These are phyloP conservation scores for Trichogramma dendrolimi DNA, from an alignment of 2,888 invertebrate species.

Conservation along the genomic window DNA sequence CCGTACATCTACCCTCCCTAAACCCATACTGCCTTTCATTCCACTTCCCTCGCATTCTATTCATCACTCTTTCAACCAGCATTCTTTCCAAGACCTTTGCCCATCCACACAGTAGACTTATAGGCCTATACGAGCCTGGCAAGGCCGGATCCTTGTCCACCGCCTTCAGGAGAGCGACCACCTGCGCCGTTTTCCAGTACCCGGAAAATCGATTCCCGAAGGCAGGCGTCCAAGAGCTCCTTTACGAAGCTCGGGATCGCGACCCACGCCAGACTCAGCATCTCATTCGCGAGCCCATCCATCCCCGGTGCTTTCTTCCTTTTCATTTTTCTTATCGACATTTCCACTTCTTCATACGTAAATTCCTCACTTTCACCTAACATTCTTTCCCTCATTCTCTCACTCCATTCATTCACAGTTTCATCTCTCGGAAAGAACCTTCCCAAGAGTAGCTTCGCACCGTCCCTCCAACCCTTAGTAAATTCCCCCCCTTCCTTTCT, in stretches of 20 bases:
- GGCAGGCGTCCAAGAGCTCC: conserved; percentile 3
- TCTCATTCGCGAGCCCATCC: no score
- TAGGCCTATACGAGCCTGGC: conserved; percentile 11
- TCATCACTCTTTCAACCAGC: conserved; percentile 6
- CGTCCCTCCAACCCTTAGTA: not conserved
- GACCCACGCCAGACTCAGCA: not conserved
- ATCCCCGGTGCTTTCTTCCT: no score
- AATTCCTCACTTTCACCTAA: no score
- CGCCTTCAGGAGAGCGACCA: conserved; percentile 5
- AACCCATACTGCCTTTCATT: no score
- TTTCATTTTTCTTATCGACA: no score
- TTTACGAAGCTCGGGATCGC: conserved; percentile 9
- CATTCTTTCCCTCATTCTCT: no score
- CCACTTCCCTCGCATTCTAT: not conserved
- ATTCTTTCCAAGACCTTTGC: conserved; percentile 13
- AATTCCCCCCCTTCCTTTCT: not conserved
- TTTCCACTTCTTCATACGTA: no score
- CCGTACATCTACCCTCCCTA: no score
- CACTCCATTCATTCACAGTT: no score
- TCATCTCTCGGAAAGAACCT: no score
- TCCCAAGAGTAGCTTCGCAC: no score
- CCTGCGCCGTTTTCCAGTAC: no score
- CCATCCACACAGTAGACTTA: conserved; percentile 1
- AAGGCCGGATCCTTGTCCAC: not conserved
- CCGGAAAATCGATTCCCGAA: not conserved